Conservation (phyloP, 2,113 vertebrate species). For the Mionectes macconnelli region DNA sequence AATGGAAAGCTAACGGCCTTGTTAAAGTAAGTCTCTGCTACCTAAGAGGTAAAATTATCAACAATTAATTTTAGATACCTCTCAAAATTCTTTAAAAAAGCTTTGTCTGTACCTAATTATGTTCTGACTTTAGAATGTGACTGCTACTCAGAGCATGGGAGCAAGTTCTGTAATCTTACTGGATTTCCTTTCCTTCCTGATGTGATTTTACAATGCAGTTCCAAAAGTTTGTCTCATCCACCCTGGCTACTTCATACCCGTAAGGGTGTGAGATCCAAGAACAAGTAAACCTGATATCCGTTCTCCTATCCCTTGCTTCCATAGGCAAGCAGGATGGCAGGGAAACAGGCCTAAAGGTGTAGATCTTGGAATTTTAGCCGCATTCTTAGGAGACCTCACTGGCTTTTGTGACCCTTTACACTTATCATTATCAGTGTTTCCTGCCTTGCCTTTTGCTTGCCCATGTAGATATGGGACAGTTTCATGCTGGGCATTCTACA, state of each 20-base stretch:
- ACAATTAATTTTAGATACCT: neutral
- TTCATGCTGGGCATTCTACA: neutral
- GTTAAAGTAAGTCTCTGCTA: neutral
- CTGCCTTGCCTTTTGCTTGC: neutral
- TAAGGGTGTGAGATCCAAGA: neutral
- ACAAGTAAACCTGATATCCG: neutral
- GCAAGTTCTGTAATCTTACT: neutral
- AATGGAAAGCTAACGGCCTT: neutral
- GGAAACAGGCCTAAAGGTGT: neutral
- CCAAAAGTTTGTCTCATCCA: neutral
- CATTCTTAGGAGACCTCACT: neutral
- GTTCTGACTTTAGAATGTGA: neutral
- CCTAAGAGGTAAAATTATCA: neutral
- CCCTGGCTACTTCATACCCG: neutral
- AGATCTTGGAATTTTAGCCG: neutral
- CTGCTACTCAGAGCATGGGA: neutral
- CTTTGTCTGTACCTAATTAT: neutral
- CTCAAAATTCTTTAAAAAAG: neutral
- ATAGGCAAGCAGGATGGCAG: neutral
- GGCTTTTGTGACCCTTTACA: neutral
- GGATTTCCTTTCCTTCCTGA: neutral
- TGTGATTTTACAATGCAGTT: neutral
- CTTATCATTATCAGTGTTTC: neutral
- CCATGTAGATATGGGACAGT: neutral
- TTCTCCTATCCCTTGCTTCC: neutral